Conservation (phyloP, 1,140 invertebrate species). For the Euura saliciscinereae region DNA sequence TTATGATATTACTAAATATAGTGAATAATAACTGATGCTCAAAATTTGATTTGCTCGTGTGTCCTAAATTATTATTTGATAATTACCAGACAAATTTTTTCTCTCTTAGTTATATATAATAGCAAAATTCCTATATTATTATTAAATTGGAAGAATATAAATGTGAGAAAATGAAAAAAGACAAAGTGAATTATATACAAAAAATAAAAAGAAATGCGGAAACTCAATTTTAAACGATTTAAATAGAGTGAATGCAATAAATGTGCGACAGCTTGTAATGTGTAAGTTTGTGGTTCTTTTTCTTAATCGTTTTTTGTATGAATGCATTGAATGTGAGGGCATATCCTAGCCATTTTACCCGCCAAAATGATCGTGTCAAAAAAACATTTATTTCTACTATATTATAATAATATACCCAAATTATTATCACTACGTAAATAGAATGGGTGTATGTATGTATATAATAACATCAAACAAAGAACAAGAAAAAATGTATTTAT, state of each 20-base stretch:
- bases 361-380: slow-evolving; percentile 51
- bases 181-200: neutral
- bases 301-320: neutral
- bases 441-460: slow-evolving; percentile 31
- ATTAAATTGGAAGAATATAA: too few species aligned
- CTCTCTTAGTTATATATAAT: neutral
- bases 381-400: slow-evolving; percentile 36
- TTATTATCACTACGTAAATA: slow-evolving; percentile 25
- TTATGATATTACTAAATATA: too few species aligned
- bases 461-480: slow-evolving; percentile 31
- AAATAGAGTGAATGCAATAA: too few species aligned
- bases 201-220: slow-evolving; percentile 19
- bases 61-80: neutral
- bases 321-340: slow-evolving; percentile 31
- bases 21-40: too few species aligned
- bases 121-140: neutral
- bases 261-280: too few species aligned
- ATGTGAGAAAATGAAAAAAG: neutral
- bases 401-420: slow-evolving; percentile 32
- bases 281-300: too few species aligned
- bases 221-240: neutral
- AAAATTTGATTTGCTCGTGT: neutral
- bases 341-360: slow-evolving; percentile 39
- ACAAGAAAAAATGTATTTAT: neutral
- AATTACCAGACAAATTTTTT: neutral